phyloP scores from a whole-genome alignment of 2,113 vertebrate species.

The Brevimyrus niger region DNA sequence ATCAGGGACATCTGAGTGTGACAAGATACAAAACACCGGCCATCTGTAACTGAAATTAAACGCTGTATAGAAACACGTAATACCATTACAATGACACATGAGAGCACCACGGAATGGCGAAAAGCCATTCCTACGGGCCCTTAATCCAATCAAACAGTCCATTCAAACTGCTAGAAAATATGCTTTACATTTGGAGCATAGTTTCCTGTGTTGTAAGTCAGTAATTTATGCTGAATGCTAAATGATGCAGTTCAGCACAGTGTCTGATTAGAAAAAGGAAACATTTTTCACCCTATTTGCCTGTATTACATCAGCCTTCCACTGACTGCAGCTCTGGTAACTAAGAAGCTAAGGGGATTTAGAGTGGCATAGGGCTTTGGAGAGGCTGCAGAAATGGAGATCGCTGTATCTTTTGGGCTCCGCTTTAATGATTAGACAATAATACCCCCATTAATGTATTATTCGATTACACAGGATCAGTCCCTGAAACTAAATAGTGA shows the following conservation, averaged over 20 bases:
- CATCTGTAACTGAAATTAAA: neutral
- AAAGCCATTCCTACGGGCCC: neutral
- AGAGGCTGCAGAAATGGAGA: neutral
- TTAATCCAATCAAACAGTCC: neutral
- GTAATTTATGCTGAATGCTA: neutral
- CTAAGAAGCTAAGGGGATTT: neutral
- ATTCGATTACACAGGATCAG: neutral
- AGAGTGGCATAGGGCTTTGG: neutral
- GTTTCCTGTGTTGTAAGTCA: neutral
- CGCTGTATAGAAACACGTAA: neutral
- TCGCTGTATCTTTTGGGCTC: neutral
- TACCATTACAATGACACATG: neutral
- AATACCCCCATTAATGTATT: neutral
- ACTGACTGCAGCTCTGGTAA: neutral
- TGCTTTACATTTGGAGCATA: neutral
- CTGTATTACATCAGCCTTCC: constrained; percentile 6
- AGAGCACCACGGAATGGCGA: neutral
- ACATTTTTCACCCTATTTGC: neutral
- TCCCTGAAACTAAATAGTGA: neutral
- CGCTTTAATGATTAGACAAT: neutral
- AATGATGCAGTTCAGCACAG: neutral
- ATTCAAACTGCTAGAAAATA: neutral
- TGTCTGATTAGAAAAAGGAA: neutral
- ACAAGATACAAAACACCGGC: neutral
- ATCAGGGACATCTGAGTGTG: neutral